Conservation (phyloP, 2,113 vertebrate species). For the Okapia johnstoni region DNA sequence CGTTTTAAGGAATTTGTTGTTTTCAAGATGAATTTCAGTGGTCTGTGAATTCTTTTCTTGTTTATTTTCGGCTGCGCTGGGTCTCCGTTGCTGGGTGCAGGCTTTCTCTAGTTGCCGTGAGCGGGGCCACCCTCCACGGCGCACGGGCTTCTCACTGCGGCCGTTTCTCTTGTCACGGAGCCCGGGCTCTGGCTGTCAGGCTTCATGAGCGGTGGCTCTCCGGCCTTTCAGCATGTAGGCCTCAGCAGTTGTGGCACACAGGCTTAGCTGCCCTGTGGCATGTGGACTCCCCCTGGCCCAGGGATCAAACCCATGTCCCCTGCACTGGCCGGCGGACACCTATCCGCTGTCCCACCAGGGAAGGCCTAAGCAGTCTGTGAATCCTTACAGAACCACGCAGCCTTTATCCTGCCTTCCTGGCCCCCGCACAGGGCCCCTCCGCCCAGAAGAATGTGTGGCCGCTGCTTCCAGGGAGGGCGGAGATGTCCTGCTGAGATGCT, state of each 20-base stretch:
- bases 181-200: neutral
- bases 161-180: rapidly evolving
- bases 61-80: neutral
- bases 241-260: neutral
- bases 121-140: rapidly evolving
- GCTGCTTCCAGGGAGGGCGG: neutral
- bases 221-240: neutral
- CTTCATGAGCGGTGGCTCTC: neutral
- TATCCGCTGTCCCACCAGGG: neutral
- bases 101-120: neutral
- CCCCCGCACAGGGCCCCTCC: neutral
- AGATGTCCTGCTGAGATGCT: neutral
- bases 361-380: neutral
- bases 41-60: neutral
- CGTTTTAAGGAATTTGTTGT: neutral
- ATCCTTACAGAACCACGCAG: neutral
- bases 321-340: neutral
- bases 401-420: neutral
- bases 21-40: neutral
- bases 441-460: rapidly evolving
- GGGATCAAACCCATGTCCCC: neutral
- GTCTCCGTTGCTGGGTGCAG: neutral
- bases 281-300: neutral
- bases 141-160: rapidly evolving
- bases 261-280: neutral